Conservation (phyloP, 2,797 vertebrate species). For the Mallotus villosus region DNA sequence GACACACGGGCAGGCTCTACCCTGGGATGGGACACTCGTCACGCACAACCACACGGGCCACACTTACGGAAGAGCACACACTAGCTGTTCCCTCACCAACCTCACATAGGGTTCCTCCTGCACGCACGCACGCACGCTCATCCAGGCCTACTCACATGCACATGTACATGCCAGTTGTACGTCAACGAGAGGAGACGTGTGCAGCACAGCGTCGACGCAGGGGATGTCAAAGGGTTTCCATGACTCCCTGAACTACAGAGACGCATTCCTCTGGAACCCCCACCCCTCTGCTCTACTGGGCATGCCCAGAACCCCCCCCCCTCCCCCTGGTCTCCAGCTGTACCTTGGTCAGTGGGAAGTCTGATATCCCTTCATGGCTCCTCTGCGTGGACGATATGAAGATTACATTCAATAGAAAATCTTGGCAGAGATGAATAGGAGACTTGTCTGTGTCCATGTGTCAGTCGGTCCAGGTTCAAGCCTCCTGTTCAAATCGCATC, state of each 20-base stretch:
- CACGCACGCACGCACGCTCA: constrained; percentile 1
- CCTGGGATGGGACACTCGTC: constrained; percentile 1
- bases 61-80: too few species aligned
- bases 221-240: constrained; percentile 1
- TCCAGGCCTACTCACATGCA: neutral
- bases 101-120: constrained; percentile 1
- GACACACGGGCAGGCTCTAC: neutral
- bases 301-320: neutral
- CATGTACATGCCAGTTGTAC: neutral
- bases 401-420: too few species aligned
- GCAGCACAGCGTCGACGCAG: constrained; percentile 1
- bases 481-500: too few species aligned
- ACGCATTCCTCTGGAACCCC: neutral
- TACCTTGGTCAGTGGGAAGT: too few species aligned
- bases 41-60: too few species aligned
- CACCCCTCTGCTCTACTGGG: constrained; percentile 5
- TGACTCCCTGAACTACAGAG: neutral
- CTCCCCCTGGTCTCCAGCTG: too few species aligned
- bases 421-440: too few species aligned
- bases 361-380: too few species aligned
- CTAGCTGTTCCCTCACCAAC: too few species aligned
- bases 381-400: too few species aligned
- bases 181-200: neutral
- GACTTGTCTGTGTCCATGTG: too few species aligned
- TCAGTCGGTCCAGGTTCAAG: too few species aligned